Base-by-base conservation (phyloP, 2,113 vertebrate species). In the Peromyscus maniculatus region DNA sequence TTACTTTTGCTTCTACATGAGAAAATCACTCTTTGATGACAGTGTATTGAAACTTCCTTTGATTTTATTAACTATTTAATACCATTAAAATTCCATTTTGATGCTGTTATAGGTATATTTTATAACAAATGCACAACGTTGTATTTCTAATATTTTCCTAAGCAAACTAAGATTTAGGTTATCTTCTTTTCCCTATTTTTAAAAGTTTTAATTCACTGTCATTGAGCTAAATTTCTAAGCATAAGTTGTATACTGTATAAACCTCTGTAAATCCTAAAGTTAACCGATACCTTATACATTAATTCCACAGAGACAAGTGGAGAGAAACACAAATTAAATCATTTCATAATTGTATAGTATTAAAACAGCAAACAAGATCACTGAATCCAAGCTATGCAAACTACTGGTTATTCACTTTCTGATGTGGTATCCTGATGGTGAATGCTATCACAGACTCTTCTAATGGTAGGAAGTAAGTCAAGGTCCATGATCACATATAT, bases 41-140 rank as follows among this genome's bases (percentile, higher is more conserved):
- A 91, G 66, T 79, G 21, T 71, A 71, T 83, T 89, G 52, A 87
- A 93, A 78, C 0, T 16, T 96, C 43, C 71, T 95, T 92, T 31
- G 82, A 66, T 59, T 46, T 28, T 78, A 86, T 46, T 46, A 31
- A 17, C 26, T 86, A 86, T 46, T 64, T 84, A 84, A 43, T 64
- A 17, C 13, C 26, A 43, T 43, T 62, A 84, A 93, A 67, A 88
- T 80, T 88, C 17, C 9, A 69, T 24, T 86, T 94, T 64, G 78
- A 69, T 78, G 6, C 12, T 67, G 21, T 86, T 93, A 39, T 13
- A 91, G 39, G 79, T 80, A n/a, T 19, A 83, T 62, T 92, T 91
- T 93, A 55, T 21, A 31, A 57, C 17, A 93, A 88, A 77, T 49
- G 22, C 36, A 22, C 13, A 6, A n/a, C 21, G 5, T n/a, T 12